Conservation (phyloP, 53 echinoderm and acorn worm species). For the Hippasteria phrygiana region DNA sequence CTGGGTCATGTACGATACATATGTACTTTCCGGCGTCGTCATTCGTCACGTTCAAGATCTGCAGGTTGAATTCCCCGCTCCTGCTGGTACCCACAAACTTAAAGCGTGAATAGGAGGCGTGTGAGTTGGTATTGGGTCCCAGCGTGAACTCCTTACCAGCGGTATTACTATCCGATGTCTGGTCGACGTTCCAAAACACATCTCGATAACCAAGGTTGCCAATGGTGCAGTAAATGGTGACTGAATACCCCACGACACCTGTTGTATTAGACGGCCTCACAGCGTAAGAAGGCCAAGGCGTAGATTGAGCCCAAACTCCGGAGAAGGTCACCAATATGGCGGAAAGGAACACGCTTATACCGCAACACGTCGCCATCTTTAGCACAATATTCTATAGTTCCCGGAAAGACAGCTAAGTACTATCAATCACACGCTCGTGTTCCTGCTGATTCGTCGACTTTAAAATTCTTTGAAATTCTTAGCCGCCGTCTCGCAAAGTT, state of each 20-base stretch:
- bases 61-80: conserved; percentile 46
- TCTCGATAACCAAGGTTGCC: conserved; percentile 22
- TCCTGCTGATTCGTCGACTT: background rate
- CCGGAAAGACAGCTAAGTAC: background rate
- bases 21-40: conserved; percentile 39
- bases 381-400: too few relatives aligned
- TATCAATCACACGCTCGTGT: background rate
- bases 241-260: conserved; percentile 34
- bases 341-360: background rate
- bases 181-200: conserved; percentile 56
- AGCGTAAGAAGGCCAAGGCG: background rate
- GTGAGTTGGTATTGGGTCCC: conserved; percentile 47
- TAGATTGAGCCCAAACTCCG: background rate
- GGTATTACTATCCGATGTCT: background rate
- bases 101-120: conserved; percentile 40
- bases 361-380: conserved; percentile 3
- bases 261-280: background rate
- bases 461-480: too few relatives aligned
- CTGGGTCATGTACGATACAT: conserved; percentile 35
- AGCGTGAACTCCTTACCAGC: conserved; percentile 32
- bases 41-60: conserved; percentile 17
- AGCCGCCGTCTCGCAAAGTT: too few relatives aligned
- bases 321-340: background rate
- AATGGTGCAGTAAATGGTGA: conserved; percentile 61
- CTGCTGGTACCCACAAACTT: background rate